Evolutionary conservation across 2,797 vertebrate genomes (phyloP).

Genomic region (Lutjanus argentimaculatus): DNA sequence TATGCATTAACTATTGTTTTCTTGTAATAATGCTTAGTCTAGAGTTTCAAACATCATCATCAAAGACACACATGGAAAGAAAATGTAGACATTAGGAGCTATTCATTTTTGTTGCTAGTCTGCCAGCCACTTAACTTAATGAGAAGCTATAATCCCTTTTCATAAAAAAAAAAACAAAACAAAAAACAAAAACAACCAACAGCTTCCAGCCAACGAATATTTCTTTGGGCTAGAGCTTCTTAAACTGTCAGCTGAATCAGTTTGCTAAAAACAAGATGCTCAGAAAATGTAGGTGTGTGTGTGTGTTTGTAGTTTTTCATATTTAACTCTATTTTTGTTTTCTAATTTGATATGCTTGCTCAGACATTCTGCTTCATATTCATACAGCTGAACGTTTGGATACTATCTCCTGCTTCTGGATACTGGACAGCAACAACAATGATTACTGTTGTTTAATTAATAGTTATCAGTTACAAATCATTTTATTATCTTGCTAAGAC

Average conservation of each 20-base stretch:
- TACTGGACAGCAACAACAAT: background rate
- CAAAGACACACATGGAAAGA: background rate
- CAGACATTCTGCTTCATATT: too few relatives aligned
- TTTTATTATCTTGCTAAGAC: background rate
- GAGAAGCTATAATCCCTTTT: slow-evolving; percentile 29
- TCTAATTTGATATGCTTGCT: too few relatives aligned
- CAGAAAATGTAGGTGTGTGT: background rate
- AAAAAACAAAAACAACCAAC: background rate
- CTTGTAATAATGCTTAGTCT: background rate
- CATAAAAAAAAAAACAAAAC: slow-evolving; percentile 1
- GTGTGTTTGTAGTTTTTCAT: background rate
- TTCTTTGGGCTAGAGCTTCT: slow-evolving; percentile 25
- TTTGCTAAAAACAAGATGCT: slow-evolving; percentile 9
- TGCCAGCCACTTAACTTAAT: slow-evolving; percentile 9
- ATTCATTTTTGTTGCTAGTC: slow-evolving; percentile 13
- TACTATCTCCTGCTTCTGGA: too few relatives aligned
- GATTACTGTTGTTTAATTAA: background rate
- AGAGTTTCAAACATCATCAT: background rate
- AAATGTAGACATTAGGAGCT: background rate
- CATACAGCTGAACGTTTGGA: background rate
- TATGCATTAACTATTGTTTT: background rate
- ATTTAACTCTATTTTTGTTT: background rate
- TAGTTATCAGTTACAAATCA: background rate
- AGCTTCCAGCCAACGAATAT: background rate
- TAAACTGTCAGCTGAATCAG: slow-evolving; percentile 22